Evolutionary conservation across 2,113 vertebrate species (phyloP).

Genomic region (Hiodon alosoides): DNA sequence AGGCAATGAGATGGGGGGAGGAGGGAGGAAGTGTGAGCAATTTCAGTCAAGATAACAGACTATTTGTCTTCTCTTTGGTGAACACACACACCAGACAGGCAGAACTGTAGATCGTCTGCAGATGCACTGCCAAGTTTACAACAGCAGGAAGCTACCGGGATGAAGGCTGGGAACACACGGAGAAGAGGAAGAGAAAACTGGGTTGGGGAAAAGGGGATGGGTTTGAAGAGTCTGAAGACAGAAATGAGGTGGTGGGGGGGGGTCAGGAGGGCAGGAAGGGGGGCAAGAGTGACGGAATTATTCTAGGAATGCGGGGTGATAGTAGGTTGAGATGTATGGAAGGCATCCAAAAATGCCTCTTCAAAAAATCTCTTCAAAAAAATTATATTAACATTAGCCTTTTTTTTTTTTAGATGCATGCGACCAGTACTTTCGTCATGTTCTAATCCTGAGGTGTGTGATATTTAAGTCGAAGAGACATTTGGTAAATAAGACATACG

Average conservation of each 20-base stretch:
- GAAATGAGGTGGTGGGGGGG: conserved; percentile 25
- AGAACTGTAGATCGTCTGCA: conserved; percentile 50
- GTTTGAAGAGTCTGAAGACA: conserved; percentile 27
- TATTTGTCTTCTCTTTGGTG: conserved; percentile 32
- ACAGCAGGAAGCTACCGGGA: conserved; percentile 40
- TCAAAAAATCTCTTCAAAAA: neutral
- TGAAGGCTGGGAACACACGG: conserved; percentile 16
- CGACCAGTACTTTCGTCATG: too few relatives aligned
- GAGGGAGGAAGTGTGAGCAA: conserved; percentile 45
- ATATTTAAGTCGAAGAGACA: conserved; percentile 20
- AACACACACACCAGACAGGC: conserved; percentile 27
- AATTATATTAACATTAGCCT: neutral
- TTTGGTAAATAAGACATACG: neutral
- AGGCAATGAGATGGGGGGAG: neutral
- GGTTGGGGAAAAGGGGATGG: conserved; percentile 29
- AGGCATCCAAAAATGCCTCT: conserved; percentile 3
- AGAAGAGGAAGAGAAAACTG: neutral
- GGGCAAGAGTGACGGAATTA: conserved; percentile 23
- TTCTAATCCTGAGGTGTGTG: neutral
- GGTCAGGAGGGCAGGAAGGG: conserved; percentile 34
- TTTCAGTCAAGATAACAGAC: conserved; percentile 68
- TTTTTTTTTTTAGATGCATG: too few relatives aligned
- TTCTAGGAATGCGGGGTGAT: conserved; percentile 34
- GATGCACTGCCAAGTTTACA: conserved; percentile 42
- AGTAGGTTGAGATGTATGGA: conserved; percentile 28